Evolutionary conservation across 2,113 vertebrate species (phyloP).

Genomic region (Vulpes vulpes): DNA sequence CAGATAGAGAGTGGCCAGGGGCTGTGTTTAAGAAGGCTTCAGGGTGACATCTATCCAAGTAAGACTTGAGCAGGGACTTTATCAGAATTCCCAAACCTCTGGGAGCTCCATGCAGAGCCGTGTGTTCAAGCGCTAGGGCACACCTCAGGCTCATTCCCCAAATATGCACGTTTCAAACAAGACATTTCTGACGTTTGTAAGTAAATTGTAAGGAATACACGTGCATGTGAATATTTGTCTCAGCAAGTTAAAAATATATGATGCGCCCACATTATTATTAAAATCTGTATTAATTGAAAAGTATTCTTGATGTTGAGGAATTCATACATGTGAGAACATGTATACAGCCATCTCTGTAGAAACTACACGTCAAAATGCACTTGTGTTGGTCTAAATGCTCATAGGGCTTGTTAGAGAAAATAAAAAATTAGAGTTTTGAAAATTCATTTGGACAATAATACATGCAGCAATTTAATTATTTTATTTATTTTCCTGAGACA

Average conservation of each 20-base stretch:
- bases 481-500: constrained; percentile 58
- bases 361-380: background rate
- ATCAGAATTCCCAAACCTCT: background rate
- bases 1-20: background rate
- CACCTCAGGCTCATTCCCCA: accelerated
- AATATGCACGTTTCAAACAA: background rate
- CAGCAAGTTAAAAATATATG: background rate
- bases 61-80: background rate
- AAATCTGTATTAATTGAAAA: background rate
- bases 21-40: background rate
- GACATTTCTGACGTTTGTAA: background rate
- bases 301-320: background rate
- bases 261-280: background rate
- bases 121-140: accelerated
- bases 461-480: constrained; percentile 57
- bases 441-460: constrained; percentile 51
- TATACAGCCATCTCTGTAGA: background rate
- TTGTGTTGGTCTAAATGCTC: background rate
- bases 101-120: background rate
- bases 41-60: background rate
- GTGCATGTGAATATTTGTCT: background rate
- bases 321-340: no score
- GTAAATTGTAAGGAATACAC: background rate
- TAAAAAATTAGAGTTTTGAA: constrained; percentile 34
- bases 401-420: constrained; percentile 40